Evolutionary conservation across 2,888 invertebrate species (phyloP).

Genomic region (Cyaniris semiargus): DNA sequence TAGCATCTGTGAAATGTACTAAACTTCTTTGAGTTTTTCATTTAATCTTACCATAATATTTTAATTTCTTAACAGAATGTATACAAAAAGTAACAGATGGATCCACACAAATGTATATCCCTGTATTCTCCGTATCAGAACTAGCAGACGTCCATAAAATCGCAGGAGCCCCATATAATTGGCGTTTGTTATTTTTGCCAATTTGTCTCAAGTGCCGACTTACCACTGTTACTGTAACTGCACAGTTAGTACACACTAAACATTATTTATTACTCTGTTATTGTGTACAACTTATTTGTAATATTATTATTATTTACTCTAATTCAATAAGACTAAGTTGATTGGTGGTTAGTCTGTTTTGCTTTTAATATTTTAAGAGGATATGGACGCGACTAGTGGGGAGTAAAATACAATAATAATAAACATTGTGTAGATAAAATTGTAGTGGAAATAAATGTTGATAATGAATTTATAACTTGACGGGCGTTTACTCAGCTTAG

Average conservation of each 20-base stretch:
- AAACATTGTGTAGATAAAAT: too few species aligned
- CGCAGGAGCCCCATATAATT: neutral
- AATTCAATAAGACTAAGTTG: neutral
- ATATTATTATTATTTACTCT: neutral
- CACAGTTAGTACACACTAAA: neutral
- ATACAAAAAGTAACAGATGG: neutral
- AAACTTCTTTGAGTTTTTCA: too few species aligned
- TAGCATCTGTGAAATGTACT: too few species aligned
- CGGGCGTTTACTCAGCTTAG: too few species aligned
- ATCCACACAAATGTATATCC: neutral
- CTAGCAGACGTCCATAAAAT: constrained; percentile 8
- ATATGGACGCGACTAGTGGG: too few species aligned
- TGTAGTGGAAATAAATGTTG: too few species aligned
- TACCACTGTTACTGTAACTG: neutral
- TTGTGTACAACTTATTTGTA: neutral
- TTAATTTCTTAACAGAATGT: too few species aligned
- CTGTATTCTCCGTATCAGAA: neutral
- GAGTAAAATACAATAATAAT: too few species aligned
- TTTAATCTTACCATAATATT: too few species aligned
- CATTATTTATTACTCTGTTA: neutral
- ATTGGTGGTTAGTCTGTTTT: neutral
- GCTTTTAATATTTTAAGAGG: too few species aligned
- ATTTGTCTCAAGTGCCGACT: neutral
- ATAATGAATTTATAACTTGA: too few species aligned
- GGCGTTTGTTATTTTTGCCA: constrained; percentile 17